Base-by-base conservation (phyloP, 2,113 vertebrate species). In the Rhinogobius similis region DNA sequence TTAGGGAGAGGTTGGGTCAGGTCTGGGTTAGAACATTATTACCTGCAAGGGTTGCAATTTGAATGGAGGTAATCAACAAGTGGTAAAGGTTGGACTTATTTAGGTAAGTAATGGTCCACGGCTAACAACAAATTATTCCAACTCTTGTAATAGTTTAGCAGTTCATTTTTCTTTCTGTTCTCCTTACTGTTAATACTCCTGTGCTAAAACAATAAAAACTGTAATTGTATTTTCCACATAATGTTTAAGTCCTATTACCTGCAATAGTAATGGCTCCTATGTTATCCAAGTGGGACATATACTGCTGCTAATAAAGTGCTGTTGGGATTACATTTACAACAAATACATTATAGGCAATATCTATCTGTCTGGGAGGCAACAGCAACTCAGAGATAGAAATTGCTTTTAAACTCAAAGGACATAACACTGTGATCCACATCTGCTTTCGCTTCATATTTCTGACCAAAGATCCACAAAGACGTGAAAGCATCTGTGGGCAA, bases 1-100 rank as follows among this genome's bases (percentile, higher is more conserved):
- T 82, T 76, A 77, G 80, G n/a, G 58, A 55, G 55, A n/a, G 41
- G 27, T 62, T 3, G 18, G 39, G 58, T 61, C 18, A 7, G 56
- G 56, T 61, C 58, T 58, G 24, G 26, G 55, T 58, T 58, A 58
- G 26, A 12, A 5, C 26, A 10, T 29, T n/a, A n/a, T n/a, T 58
- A 58, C 26, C 55, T 58, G 55, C 14, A 18, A 16, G 1, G 20
- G 1, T 20, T 9, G 44, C 18, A n/a, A n/a, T 53, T 53, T 53
- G 52, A 24, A 24, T 53, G 23, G 20, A 1, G 1, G 20, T 20
- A 48, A 48, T 48, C 44, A 50, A 50, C 44, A 50, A 50, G 46
- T 50, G 10, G 7, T 7, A n/a, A 50, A n/a, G 46, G 20, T 20
- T 21, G 46, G 20, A 50, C 5, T 50, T n/a, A 9, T 2, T 18